Evolutionary conservation across 2,888 invertebrate species (phyloP), one percentile per base, ranked within the genome.

Genomic region (Neoascia interrupta): DNA sequence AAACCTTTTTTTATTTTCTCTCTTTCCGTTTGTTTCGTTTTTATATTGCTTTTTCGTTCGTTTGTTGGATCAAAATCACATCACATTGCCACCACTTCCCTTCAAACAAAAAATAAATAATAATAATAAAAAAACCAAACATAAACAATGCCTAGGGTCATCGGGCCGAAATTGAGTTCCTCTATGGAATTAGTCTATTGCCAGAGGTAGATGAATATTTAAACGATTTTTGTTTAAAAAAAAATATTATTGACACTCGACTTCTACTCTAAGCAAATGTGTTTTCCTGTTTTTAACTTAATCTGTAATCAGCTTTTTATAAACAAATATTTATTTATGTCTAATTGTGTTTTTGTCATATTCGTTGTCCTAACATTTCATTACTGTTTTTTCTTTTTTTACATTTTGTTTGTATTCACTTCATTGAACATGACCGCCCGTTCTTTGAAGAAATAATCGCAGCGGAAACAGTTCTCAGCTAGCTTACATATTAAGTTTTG

Each of bases 111-210:
- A 64, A 79, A 54, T n/a, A 53, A 49, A 70, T 54, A 34, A 68
- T 43, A 21, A 39, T 37, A 75, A 60, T 37, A 68, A 23, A 41
- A 70, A 69, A 53, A 47, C 15, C 39, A 56, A 76, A 60, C 37
- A 68, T 41, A 49, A 28, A 51, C 34, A 51, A 80, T 81, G 93
- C 93, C 88, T 94, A 96, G 96, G 96, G 92, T 92, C 95, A 94
- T 92, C 95, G 95, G 88, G 92, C 95, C 90, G 96, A 96, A 93
- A 94, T 96, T 91, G 96, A 96, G 91, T 95, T 95, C 90, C 94
- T 93, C 89, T 94, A 95, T 91, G 96, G 96, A 91, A 84, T 84
- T 83, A 86, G 81, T 83, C 81, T 47, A 49, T 83, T 82, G 73
- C 93, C 93, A 90, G 95, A 96, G 95, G 96, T 96, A 93, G 87